Evolutionary conservation across 2,113 vertebrate genomes (phyloP), one percentile per base, ranked within the genome.

Genomic region (Calonectris borealis): DNA sequence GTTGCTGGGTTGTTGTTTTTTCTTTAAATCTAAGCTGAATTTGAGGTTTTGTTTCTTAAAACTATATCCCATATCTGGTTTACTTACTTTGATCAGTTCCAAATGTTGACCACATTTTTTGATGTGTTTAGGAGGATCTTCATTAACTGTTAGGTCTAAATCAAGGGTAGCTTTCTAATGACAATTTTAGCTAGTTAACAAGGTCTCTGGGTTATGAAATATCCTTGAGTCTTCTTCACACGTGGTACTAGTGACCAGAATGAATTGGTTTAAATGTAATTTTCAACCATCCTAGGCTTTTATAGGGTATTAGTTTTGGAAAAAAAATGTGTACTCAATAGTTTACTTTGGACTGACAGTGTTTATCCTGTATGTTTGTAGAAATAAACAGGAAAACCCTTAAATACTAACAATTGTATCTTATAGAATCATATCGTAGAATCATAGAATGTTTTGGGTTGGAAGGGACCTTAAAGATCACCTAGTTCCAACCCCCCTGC

Each of bases 301-400:
- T 97, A 54, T 54, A 94, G 86, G 62, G 85, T 92, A 97, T 97
- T 97, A 94, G 64, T 98, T 97, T 96, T 92, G 83, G 83, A 96
- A 98, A 98, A 98, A 97, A 95, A 97, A 97, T 92, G 94, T 96
- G 93, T 94, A 94, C 78, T 95, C 66, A 36, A 18, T 79, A 95
- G 97, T 98, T 99, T 98, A 98, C 98, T 98, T 98, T 98, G 96
- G 96, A 79, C 83, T 98, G 98, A 98, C 98, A 98, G 94, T 98
- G 97, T 98, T 99, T 98, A 98, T 97, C 89, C 97, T 96, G 65
- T 69, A 20, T 96, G 96, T 98, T 98, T 98, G 92, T 92, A 98
- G 98, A 98, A 98, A 98, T 98, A 98, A 98, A 98, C 98, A 98
- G 96, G 98, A 98, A 98, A 98, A 96, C 92, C 96, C 95, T 98